Evolutionary conservation across 2,888 invertebrate genomes (phyloP).

Genomic region (Oligia strigilis): DNA sequence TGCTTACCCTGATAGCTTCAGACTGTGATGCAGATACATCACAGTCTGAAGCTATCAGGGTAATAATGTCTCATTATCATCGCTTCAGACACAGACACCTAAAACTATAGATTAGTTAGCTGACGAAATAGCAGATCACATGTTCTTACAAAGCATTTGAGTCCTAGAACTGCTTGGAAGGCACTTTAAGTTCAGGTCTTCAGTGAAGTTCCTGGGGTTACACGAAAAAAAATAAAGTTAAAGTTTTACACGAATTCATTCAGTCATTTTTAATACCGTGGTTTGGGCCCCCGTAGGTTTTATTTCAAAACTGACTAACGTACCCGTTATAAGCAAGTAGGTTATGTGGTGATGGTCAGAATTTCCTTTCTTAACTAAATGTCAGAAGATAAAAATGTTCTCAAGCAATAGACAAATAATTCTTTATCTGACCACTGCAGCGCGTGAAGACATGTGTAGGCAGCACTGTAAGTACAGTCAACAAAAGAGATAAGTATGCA

Average conservation of each 20-base stretch:
- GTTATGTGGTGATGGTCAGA: no score
- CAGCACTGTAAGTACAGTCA: conserved; percentile 13
- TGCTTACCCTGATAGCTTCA: no score
- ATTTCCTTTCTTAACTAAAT: neutral
- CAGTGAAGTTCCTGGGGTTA: neutral
- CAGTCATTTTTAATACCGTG: neutral
- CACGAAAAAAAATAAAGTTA: neutral
- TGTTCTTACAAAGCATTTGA: neutral
- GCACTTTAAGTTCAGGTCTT: neutral
- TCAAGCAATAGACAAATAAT: neutral
- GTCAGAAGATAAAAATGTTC: neutral
- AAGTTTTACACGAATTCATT: neutral
- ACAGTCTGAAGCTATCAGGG: neutral
- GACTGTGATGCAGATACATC: neutral
- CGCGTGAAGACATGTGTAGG: conserved; percentile 30
- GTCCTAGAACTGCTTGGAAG: neutral
- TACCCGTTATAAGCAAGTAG: neutral
- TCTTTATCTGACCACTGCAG: conserved; percentile 30
- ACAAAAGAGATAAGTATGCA: no score
- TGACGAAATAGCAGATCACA: neutral
- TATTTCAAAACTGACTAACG: neutral
- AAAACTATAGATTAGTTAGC: neutral
- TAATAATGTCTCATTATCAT: conserved; percentile 15
- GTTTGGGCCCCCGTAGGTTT: neutral
- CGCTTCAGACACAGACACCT: neutral